Evolutionary conservation across 35 echinoderm and acorn worm genomes (phyloP), one percentile per base, ranked within the genome.

Genomic region (Apostichopus californicus): DNA sequence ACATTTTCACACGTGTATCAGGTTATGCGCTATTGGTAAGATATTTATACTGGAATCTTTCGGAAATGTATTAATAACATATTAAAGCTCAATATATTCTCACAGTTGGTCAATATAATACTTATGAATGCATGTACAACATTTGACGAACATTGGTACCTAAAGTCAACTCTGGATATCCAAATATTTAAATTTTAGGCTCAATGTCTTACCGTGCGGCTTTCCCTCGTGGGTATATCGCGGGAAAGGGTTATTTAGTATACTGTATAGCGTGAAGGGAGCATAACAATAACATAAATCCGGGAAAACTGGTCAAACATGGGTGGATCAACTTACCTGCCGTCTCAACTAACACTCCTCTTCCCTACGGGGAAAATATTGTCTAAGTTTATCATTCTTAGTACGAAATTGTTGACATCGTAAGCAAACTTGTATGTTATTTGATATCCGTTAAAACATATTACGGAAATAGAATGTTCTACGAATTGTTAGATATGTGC

Each of bases 401-500:
- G 34, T 46, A 46, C 34, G 34, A 46, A 46, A 46, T 46, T 46
- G 34, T 46, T 46, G 34, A 46, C 34, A 46, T 46, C 34, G 34
- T 46, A 4, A 46, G 56, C 92, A 93, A 55, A 70, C 92, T 63
- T 93, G 64, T 8, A 93, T 75, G 64, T 93, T 79, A 58, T 93
- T 93, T 8, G 21, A 85, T n/a, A 90, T 77, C 12, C 46, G 46
- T 24, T 87, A 23, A 71, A 92, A 92, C 91, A 84, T 83, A 28
- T 83, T 82, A 14, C 79, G 61, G 55, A 93, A 57, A 46, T 46
- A 93, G 68, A 86, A 93, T 9, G 17, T 46, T 56, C 11, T n/a
- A 56, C 92, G 28, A 68, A 90, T 93, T 18, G 84, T 93, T 77
- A 90, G 57, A 61, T 93, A 90, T 24, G 92, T 93, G 3, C 92